These are phyloP conservation scores for Calidris pygmaea DNA, from an alignment of 2,113 vertebrate species.

Conservation along the genomic window DNA sequence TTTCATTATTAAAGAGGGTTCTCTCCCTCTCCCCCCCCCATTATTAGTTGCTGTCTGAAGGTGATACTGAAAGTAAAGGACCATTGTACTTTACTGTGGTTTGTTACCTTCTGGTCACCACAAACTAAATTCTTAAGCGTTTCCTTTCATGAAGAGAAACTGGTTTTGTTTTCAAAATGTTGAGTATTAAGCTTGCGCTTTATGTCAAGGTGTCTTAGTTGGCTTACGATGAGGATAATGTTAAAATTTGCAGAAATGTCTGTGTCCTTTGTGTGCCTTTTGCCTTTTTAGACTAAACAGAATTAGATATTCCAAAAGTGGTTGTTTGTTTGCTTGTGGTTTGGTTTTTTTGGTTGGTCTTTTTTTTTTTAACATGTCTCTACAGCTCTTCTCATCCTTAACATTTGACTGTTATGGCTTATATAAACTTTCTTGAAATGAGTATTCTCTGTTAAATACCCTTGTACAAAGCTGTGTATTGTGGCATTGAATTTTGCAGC, in stretches of 20 bases:
- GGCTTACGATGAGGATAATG: background rate
- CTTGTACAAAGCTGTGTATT: background rate
- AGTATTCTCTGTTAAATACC: background rate
- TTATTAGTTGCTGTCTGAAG: background rate
- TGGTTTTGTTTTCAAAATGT: background rate
- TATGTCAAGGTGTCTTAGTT: background rate
- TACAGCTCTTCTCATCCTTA: background rate
- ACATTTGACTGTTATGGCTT: background rate
- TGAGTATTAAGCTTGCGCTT: background rate
- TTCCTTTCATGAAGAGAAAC: background rate
- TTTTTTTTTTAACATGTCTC: background rate
- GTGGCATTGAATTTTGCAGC: background rate
- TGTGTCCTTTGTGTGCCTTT: background rate
- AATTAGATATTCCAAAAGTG: background rate
- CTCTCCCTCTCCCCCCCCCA: accelerated
- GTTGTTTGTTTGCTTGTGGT: background rate
- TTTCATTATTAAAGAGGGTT: background rate
- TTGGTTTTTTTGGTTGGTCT: background rate
- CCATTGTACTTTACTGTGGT: background rate
- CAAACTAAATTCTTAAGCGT: background rate
- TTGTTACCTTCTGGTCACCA: background rate
- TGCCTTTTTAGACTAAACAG: background rate
- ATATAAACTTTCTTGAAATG: background rate
- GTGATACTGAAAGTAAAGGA: background rate
- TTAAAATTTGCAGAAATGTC: background rate